A percentile compares a stretch with the other conserved stretches of the same genome.
phyloP scores from a whole-genome alignment of 2,888 invertebrate species.

The Ditylenchus weischeri region DNA sequence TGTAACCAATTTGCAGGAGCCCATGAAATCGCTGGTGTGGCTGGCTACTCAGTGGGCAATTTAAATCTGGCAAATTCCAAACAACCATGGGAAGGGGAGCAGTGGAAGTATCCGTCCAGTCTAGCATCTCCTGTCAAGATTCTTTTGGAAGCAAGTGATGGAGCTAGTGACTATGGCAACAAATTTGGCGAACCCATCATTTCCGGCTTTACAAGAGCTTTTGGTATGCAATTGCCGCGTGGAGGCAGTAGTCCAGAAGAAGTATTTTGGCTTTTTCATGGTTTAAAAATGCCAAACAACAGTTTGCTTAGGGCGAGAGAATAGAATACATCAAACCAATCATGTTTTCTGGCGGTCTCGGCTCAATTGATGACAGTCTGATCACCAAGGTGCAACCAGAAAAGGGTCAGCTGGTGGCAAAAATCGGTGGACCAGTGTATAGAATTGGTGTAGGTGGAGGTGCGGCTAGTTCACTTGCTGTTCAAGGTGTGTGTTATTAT shows the following conservation, averaged over 20 bases:
- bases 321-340: constrained; percentile 96
- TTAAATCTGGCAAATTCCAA: constrained; percentile 84
- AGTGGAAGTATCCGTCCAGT: constrained; percentile 71
- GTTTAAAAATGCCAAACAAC: background rate
- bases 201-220: constrained; percentile 83
- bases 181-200: constrained; percentile 94
- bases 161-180: constrained; percentile 97
- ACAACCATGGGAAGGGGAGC: constrained; percentile 81
- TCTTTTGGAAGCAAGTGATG: constrained; percentile 90
- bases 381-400: constrained; percentile 16
- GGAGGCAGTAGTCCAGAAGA: constrained; percentile 10
- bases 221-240: constrained; percentile 70
- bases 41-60: constrained; percentile 82
- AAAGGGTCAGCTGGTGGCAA: constrained; percentile 71
- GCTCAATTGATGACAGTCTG: constrained; percentile 35
- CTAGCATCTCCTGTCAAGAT: constrained; percentile 81
- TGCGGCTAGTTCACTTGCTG: constrained; percentile 88
- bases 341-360: constrained; percentile 75
- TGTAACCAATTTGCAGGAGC: constrained; percentile 35
- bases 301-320: constrained; percentile 25
- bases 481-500: constrained; percentile 38
- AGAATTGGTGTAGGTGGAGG: constrained; percentile 97
- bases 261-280: background rate
- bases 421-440: constrained; percentile 94
- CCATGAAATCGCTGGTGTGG: constrained; percentile 49